Evolutionary conservation across 2,113 vertebrate species (phyloP).

Genomic region (Megalops atlanticus): DNA sequence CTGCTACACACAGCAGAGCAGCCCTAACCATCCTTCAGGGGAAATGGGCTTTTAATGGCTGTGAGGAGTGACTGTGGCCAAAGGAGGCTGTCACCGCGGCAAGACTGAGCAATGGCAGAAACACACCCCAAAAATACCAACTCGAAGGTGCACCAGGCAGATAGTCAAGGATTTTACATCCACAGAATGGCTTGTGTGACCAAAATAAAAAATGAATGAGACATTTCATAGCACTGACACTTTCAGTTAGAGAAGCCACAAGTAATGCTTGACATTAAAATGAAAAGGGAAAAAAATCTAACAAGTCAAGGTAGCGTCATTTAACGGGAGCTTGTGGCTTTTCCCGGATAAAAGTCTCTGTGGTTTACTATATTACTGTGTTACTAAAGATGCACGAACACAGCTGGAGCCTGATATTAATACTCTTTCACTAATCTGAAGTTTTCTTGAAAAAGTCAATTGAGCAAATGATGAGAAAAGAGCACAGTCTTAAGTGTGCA

Average conservation of each 20-base stretch:
- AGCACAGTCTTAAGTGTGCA: no score
- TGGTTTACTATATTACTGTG: no score
- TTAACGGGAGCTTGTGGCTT: background rate
- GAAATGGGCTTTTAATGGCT: constrained; percentile 39
- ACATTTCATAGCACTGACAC: background rate
- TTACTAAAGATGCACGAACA: no score
- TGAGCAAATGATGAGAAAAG: no score
- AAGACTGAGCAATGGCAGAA: background rate
- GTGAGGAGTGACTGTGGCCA: constrained; percentile 17
- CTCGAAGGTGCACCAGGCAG: background rate
- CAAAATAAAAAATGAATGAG: background rate
- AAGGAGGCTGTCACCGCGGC: background rate
- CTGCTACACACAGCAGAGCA: constrained; percentile 11
- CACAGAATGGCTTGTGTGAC: background rate
- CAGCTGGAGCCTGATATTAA: no score
- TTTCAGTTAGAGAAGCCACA: background rate
- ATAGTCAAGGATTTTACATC: background rate
- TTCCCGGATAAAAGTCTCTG: background rate
- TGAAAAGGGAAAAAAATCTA: background rate
- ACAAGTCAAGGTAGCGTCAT: background rate
- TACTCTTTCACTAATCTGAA: no score
- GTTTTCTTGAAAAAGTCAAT: no score
- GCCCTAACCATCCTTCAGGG: constrained; percentile 18
- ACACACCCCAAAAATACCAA: background rate
- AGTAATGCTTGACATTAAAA: background rate